Percentiles rank a stretch among this genome's conserved stretches.
Conservation (phyloP, 1,140 invertebrate species). For the Lanistes nyassanus region DNA sequence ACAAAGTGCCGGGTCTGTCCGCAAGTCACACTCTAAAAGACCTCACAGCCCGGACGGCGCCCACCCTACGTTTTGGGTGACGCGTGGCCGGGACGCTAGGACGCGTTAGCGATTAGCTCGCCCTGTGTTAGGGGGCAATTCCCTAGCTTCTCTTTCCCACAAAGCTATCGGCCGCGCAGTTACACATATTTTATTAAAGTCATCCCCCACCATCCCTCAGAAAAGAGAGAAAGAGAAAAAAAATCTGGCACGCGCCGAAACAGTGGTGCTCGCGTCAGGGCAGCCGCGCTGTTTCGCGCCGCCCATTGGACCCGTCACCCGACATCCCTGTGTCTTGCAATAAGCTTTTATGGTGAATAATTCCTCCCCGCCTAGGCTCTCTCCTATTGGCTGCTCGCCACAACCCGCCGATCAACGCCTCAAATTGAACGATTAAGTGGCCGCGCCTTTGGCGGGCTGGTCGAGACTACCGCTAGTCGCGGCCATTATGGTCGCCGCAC, state of each 20-base stretch:
- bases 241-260: not conserved
- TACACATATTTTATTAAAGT: slow-evolving; percentile 20
- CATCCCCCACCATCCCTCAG: no score
- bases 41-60: not conserved
- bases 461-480: not conserved
- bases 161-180: not conserved
- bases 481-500: no score
- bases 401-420: not conserved
- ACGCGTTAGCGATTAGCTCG: slow-evolving; percentile 18
- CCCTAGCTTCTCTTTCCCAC: not conserved
- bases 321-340: not conserved
- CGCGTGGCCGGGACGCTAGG: not conserved
- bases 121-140: slow-evolving; percentile 13
- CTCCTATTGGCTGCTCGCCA: slow-evolving; percentile 9
- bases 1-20: no score
- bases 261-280: not conserved
- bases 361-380: not conserved
- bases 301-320: no score
- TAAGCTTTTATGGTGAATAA: slow-evolving; percentile 19
- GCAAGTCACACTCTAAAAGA: no score
- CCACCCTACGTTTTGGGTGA: not conserved
- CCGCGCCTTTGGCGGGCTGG: not conserved
- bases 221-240: no score
- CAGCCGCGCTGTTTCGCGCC: not conserved
- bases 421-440: slow-evolving; percentile 16